These are phyloP conservation scores for Meta bourneti DNA, from an alignment of 2,888 invertebrate species.

Conservation along the genomic window DNA sequence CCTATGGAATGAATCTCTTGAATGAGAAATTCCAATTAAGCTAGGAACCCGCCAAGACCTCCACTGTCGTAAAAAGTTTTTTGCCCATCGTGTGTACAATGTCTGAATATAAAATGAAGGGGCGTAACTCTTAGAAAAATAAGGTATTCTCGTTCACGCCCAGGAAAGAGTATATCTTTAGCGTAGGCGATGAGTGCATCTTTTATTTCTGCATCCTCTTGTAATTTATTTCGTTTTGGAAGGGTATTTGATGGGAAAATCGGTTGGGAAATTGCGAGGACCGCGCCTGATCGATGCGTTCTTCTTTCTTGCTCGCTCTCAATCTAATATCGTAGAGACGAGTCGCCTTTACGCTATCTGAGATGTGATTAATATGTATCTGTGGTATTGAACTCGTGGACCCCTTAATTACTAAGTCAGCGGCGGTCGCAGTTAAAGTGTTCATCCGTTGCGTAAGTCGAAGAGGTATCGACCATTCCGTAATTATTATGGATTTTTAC, in stretches of 20 bases:
- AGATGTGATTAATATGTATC: too few relatives aligned
- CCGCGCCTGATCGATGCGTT: too few relatives aligned
- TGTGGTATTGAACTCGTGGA: too few relatives aligned
- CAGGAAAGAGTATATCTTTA: constrained; percentile 17
- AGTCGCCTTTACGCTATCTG: too few relatives aligned
- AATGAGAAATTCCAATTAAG: constrained; percentile 52
- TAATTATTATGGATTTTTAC: too few relatives aligned
- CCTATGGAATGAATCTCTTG: constrained; percentile 9
- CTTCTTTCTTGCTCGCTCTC: too few relatives aligned
- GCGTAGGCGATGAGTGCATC: constrained; percentile 18
- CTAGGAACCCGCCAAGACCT: background rate
- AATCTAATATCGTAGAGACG: too few relatives aligned
- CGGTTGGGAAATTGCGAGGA: too few relatives aligned
- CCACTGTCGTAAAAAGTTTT: background rate
- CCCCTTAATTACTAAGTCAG: too few relatives aligned
- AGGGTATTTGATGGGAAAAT: background rate
- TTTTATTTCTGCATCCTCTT: background rate
- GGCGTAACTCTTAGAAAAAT: constrained; percentile 17
- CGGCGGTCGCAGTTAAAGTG: too few relatives aligned
- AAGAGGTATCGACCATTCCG: too few relatives aligned
- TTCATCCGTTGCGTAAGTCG: too few relatives aligned
- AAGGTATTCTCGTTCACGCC: constrained; percentile 18
- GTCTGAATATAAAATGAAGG: constrained; percentile 34
- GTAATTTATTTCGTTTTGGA: background rate
- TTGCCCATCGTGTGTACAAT: background rate